Evolutionary conservation across 2,797 vertebrate genomes (phyloP), one percentile per base, ranked within the genome.

Genomic region (Channa striata): DNA sequence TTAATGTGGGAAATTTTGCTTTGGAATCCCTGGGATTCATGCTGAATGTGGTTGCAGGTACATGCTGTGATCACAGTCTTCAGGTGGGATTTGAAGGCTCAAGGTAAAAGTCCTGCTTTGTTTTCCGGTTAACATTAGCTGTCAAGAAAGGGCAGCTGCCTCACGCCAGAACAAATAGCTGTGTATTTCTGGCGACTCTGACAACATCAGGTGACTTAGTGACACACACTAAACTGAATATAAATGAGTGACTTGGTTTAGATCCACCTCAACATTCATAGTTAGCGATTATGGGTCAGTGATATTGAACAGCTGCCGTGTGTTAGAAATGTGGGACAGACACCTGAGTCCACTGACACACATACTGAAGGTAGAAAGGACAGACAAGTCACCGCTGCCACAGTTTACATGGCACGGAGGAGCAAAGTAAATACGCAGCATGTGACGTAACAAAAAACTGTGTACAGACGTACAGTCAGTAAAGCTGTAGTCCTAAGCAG

Each of bases 281-380:
- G 34, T 58, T 48, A 17, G 43, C 23, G 53, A 25, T 73, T 83
- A 71, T 16, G 42, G 17, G 52, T 65, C 39, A 7, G 42, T 72
- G 58, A 65, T 49, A 47, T 73, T 49, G 61, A 77, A 46, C 87
- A 93, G 89, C 81, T 92, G 90, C 53, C 79, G 64, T 76, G 33
- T 77, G 90, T 81, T 92, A 89, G 90, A 87, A 91, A 90, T 89
- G 85, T 44, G 37, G 72, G 44, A 80, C 20, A 62, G 89, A 88
- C 60, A 92, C 84, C 72, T 59, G 89, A 91, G 81, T 83, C 89
- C 81, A 21, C 54, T 84, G 85, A 90, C 88, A 80, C 78, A 80
- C 67, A 89, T 78, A 69, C 71, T 61, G 61, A 54, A 21, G 43
- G 64, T 67, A 72, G 58, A 50, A 64, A 71, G 21, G 64, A 79